Conservation (phyloP, 1,140 invertebrate species). For the Camponotus vicinus region DNA sequence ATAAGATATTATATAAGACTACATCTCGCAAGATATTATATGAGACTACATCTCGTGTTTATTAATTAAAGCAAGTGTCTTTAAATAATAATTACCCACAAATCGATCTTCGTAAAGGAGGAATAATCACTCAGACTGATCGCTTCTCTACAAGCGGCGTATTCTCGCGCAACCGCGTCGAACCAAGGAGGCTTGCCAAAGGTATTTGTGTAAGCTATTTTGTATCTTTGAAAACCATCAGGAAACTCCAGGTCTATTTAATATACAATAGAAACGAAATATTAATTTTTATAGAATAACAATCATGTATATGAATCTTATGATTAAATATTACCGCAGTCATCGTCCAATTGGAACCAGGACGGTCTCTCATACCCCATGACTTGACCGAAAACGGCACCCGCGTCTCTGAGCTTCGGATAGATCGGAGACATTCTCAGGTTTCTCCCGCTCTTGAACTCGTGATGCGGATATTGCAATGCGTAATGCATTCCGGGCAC, state of each 20-base stretch:
- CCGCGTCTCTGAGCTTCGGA: slow-evolving; percentile 95
- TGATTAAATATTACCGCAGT: slow-evolving; percentile 83
- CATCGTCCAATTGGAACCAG: slow-evolving; percentile 92
- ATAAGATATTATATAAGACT: not conserved
- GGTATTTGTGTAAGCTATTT: slow-evolving; percentile 91
- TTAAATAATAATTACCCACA: slow-evolving; percentile 90
- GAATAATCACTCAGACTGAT: slow-evolving; percentile 98
- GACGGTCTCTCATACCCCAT: slow-evolving; percentile 99
- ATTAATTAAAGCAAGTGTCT: not conserved
- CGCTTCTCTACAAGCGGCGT: slow-evolving; percentile 96
- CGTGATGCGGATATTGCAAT: slow-evolving; percentile 93
- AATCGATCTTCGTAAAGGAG: slow-evolving; percentile 98
- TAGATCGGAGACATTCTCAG: slow-evolving; percentile 98
- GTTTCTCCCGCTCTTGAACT: slow-evolving; percentile 96
- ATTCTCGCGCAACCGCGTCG: slow-evolving; percentile 95
- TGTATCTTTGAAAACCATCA: slow-evolving; percentile 85
- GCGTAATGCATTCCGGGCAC: slow-evolving; percentile 96
- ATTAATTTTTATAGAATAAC: not conserved
- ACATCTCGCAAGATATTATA: not conserved
- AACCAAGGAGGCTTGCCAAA: slow-evolving; percentile 98
- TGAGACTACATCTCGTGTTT: not conserved
- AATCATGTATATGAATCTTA: not conserved
- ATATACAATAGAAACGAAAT: not conserved
- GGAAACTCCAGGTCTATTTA: slow-evolving; percentile 75
- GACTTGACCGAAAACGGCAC: slow-evolving; percentile 98